Conservation (phyloP, 2,113 vertebrate genomes). For the Spea bombifrons region DNA sequence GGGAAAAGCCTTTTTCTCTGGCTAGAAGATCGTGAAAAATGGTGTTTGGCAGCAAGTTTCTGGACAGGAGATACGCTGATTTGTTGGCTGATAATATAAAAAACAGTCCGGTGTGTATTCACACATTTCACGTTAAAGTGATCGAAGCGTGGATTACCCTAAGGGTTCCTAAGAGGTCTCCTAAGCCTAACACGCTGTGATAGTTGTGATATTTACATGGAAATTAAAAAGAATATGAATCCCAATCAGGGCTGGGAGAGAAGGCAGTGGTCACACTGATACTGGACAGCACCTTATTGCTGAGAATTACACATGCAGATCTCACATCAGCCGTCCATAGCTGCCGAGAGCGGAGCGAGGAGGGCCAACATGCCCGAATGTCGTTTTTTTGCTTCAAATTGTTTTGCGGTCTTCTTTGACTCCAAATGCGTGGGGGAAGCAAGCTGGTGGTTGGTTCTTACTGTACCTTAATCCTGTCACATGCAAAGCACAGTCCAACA, state of each 20-base stretch:
- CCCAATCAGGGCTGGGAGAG: background rate
- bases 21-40: no score
- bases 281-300: conserved; percentile 27
- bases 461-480: background rate
- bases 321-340: background rate
- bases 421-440: background rate
- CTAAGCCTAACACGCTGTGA: no score
- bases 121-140: no score
- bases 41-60: no score
- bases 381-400: background rate
- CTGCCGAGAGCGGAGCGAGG: background rate
- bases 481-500: conserved; percentile 24
- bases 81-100: no score
- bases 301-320: conserved; percentile 9
- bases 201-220: no score
- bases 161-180: no score
- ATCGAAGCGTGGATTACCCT: no score
- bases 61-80: no score
- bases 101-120: no score
- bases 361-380: background rate
- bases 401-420: background rate
- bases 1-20: no score
- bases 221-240: no score
- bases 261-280: background rate
- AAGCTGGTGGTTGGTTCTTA: background rate